Conservation (phyloP, 2,888 invertebrate species). For the Eilema caniola region DNA sequence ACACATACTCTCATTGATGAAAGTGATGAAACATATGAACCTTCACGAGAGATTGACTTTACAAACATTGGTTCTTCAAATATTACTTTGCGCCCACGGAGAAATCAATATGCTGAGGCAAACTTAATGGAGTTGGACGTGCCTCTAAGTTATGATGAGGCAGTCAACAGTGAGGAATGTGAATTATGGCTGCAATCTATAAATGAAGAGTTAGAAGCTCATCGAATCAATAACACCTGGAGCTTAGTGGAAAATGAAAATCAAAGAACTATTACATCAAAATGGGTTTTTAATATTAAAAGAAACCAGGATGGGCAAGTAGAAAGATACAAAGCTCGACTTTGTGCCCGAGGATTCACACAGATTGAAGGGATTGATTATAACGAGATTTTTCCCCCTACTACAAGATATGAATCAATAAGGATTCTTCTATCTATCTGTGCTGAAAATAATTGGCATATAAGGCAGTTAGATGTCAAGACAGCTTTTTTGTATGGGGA, state of each 20-base stretch:
- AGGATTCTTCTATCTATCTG: conserved; percentile 10
- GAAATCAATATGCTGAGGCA: no score
- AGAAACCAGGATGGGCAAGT: conserved; percentile 13
- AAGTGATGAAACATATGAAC: no score
- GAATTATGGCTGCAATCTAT: conserved; percentile 28
- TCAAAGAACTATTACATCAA: conserved; percentile 3
- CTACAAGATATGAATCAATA: conserved; percentile 11
- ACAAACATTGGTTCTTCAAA: no score
- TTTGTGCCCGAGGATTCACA: conserved; percentile 20
- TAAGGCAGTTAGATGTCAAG: conserved; percentile 16
- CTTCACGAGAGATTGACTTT: no score
- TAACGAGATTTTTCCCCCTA: conserved; percentile 22
- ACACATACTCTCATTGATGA: no score
- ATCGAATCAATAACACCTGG: conserved; percentile 6
- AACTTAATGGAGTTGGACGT: neutral
- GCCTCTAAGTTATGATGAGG: neutral
- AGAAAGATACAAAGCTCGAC: conserved; percentile 27
- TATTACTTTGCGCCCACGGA: no score
- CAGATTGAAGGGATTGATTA: conserved; percentile 13
- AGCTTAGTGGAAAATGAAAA: neutral
- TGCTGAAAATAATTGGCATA: conserved; percentile 14
- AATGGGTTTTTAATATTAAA: conserved; percentile 10
- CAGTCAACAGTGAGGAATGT: neutral
- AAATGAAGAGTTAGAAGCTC: conserved; percentile 33
- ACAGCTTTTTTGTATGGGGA: conserved; percentile 1